Base-by-base conservation (phyloP, 1,140 invertebrate genomes). In the Listronotus oregonensis region DNA sequence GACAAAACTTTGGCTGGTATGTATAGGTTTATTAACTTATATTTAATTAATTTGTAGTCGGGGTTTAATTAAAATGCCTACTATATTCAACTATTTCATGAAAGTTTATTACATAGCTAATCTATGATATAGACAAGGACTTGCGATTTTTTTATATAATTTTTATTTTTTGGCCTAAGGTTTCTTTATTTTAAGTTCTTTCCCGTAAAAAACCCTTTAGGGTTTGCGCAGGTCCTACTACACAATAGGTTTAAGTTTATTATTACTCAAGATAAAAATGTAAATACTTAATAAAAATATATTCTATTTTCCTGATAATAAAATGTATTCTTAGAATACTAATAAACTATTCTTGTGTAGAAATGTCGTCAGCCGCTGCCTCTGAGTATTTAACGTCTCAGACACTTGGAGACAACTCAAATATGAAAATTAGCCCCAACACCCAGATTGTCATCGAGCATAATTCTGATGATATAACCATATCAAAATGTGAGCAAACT, bases 301-400 rank as follows among this genome's bases (percentile, higher is more conserved):
- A 37, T 37, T 37, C 7, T 37, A 37, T 37, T 10, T 37, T 37
- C 8, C 34, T 37, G 34, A 37, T 37, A 37, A 37, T 7, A 37
- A 12, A 37, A 9, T 37, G 34, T 1, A 5, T 37, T 37, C 8
- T 37, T 37, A 12, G 34, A 37, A 37, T 37, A 12, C 11, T 10
- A 37, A 37, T 37, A 46, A 40, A 34, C 18, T 54, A 15, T 44
- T 34, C 56, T 46, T 67, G 74, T 73, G 56, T 73, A 76, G 73
- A 69, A 68, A 73, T 74, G 73, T 71, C 74, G 58, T 75, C 73
- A 57, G 27, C 44, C 7, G 57, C 55, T 27, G 63, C 60, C 17
- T 51, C 43, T 42, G 61, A 54, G 18, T 54, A 52, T 52, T 34
- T 18, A 34, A 31, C 8, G 1, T 6, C 37, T 58, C 37, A 32